phyloP scores from a whole-genome alignment of 2,888 invertebrate species.

The Pristionchus arcanus region DNA sequence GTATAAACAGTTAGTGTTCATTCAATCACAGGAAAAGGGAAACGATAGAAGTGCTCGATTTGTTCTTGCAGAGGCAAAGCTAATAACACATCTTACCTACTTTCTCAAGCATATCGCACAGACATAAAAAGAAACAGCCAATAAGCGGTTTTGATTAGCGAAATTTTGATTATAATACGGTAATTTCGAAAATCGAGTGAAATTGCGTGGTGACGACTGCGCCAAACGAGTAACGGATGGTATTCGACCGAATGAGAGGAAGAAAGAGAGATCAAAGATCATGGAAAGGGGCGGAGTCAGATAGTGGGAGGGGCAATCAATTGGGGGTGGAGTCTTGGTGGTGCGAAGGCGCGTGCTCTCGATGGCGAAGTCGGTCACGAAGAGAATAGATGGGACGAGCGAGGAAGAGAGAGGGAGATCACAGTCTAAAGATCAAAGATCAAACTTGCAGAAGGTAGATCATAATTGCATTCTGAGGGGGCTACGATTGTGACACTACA shows the following conservation, averaged over 20 bases:
- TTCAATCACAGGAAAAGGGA: neutral
- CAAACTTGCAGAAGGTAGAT: neutral
- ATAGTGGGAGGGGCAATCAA: neutral
- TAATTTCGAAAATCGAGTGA: constrained; percentile 48
- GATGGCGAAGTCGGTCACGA: constrained; percentile 49
- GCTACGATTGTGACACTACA: neutral
- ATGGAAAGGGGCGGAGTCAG: neutral
- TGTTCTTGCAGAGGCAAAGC: neutral
- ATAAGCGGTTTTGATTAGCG: neutral
- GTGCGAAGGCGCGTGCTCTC: constrained; percentile 51
- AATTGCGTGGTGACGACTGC: constrained; percentile 46
- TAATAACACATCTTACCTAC: constrained; percentile 32
- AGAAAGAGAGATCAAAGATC: constrained; percentile 44
- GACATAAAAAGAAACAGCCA: neutral
- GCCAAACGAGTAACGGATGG: constrained; percentile 48
- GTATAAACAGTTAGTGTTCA: neutral
- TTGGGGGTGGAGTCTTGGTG: constrained; percentile 18
- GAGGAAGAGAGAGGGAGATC: constrained; percentile 30
- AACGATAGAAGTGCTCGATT: neutral
- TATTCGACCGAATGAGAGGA: neutral
- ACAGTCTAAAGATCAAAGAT: constrained; percentile 48
- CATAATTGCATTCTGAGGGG: neutral
- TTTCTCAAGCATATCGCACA: constrained; percentile 16
- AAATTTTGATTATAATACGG: neutral
- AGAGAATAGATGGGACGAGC: constrained; percentile 24